These are phyloP conservation scores for Phyllotreta striolata DNA, from an alignment of 2,888 invertebrate genomes.

Conservation along the genomic window DNA sequence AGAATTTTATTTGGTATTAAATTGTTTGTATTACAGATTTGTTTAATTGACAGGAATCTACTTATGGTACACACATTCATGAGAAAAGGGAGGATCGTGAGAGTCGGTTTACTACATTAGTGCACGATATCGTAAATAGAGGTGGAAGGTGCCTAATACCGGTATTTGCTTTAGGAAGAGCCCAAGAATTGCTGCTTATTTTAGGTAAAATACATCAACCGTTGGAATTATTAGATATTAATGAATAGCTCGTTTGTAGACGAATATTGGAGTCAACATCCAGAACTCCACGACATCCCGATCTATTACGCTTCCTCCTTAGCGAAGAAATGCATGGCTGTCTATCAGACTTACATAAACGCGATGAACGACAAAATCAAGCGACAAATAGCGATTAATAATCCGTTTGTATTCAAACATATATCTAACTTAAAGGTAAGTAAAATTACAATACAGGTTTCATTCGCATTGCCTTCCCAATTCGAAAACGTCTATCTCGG, in stretches of 20 bases:
- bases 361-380: constrained; percentile 99
- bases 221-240: background rate
- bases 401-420: constrained; percentile 98
- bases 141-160: constrained; percentile 99
- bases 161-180: constrained; percentile 97
- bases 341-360: constrained; percentile 99
- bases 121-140: constrained; percentile 94
- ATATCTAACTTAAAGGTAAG: constrained; percentile 89
- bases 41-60: constrained; percentile 78
- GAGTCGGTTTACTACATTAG: constrained; percentile 88
- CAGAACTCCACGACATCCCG: constrained; percentile 96
- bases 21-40: constrained; percentile 5
- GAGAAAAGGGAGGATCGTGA: constrained; percentile 98
- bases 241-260: constrained; percentile 65
- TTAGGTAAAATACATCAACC: constrained; percentile 45
- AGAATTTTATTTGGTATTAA: constrained; percentile 25
- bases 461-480: constrained; percentile 58
- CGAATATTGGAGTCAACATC: constrained; percentile 98
- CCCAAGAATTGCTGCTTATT: constrained; percentile 94
- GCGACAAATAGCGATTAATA: constrained; percentile 95
- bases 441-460: constrained; percentile 15
- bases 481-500: constrained; percentile 71
- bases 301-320: constrained; percentile 99
- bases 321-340: constrained; percentile 99
- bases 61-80: constrained; percentile 99